These are phyloP conservation scores for Hippoglossus stenolepis DNA, from an alignment of 2,113 vertebrate genomes.

Conservation along the genomic window DNA sequence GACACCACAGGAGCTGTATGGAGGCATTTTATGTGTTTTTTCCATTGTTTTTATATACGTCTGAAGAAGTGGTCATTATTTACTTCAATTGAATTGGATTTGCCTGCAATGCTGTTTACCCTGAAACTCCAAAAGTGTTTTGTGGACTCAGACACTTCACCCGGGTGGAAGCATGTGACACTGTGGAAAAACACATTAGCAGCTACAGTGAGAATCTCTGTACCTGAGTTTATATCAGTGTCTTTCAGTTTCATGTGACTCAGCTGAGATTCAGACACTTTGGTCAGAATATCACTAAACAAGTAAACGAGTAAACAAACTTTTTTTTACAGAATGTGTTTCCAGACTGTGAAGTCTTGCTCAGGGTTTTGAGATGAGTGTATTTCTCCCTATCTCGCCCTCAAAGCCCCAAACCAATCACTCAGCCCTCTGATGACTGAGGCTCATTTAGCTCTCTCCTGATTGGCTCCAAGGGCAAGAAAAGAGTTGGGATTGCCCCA, in stretches of 20 bases:
- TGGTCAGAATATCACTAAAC: constrained; percentile 31
- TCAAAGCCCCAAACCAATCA: constrained; percentile 79
- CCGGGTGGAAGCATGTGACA: too few relatives aligned
- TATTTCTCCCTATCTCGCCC: constrained; percentile 59
- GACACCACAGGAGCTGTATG: too few relatives aligned
- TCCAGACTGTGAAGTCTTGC: constrained; percentile 43
- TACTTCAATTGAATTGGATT: too few relatives aligned
- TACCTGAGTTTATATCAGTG: constrained; percentile 17
- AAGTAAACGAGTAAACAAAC: constrained; percentile 49
- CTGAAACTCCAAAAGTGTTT: too few relatives aligned
- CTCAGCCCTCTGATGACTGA: constrained; percentile 70
- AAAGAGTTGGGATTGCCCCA: constrained; percentile 70
- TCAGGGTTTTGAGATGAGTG: constrained; percentile 46
- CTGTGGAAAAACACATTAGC: constrained; percentile 28
- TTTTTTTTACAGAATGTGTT: constrained; percentile 16
- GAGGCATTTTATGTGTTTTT: too few relatives aligned
- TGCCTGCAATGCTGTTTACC: too few relatives aligned
- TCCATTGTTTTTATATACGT: too few relatives aligned
- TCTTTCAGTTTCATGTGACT: constrained; percentile 20
- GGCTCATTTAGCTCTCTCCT: constrained; percentile 70
- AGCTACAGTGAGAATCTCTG: constrained; percentile 8
- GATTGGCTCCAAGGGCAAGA: constrained; percentile 72
- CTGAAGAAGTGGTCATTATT: too few relatives aligned
- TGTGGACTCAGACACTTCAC: too few relatives aligned
- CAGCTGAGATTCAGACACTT: constrained; percentile 22